These are phyloP conservation scores for Oikopleura albicans DNA, from an alignment of 23 tunicate genomes.

Conservation along the genomic window DNA sequence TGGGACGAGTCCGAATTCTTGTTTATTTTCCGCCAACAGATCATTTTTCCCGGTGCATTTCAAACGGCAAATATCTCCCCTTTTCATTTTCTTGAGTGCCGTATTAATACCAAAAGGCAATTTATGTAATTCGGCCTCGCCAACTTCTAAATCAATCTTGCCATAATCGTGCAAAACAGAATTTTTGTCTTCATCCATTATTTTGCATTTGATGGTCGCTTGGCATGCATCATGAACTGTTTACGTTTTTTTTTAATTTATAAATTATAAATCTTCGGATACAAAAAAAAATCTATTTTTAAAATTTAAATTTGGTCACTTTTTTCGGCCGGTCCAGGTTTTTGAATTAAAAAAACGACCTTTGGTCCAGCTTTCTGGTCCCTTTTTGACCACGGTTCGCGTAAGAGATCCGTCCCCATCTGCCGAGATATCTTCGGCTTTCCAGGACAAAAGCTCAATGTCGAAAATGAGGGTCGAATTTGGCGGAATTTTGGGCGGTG, in stretches of 20 bases:
- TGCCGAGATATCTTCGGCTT: constrained; percentile 25
- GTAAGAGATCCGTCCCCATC: not conserved
- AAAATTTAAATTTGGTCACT: too few relatives aligned
- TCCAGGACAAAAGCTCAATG: constrained; percentile 65
- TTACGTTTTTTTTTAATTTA: too few relatives aligned
- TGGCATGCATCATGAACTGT: not conserved
- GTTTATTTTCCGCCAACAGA: constrained; percentile 24
- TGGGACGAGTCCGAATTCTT: constrained; percentile 26
- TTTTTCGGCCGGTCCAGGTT: too few relatives aligned
- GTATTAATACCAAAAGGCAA: constrained; percentile 21
- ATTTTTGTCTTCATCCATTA: constrained; percentile 17
- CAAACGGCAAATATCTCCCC: constrained; percentile 27
- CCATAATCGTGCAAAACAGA: constrained; percentile 33
- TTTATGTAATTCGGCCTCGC: constrained; percentile 34
- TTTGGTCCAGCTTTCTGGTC: not conserved
- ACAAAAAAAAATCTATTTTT: too few relatives aligned
- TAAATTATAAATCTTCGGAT: too few relatives aligned
- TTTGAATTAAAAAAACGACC: too few relatives aligned
- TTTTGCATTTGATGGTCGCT: not conserved
- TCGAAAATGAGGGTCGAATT: constrained; percentile 50
- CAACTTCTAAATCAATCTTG: constrained; percentile 33
- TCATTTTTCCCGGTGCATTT: constrained; percentile 37
- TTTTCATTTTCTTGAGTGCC: constrained; percentile 50
- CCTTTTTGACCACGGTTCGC: not conserved
- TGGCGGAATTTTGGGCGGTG: constrained; percentile 74